phyloP scores from a whole-genome alignment of 2,888 invertebrate species.

The Theretra japonica region DNA sequence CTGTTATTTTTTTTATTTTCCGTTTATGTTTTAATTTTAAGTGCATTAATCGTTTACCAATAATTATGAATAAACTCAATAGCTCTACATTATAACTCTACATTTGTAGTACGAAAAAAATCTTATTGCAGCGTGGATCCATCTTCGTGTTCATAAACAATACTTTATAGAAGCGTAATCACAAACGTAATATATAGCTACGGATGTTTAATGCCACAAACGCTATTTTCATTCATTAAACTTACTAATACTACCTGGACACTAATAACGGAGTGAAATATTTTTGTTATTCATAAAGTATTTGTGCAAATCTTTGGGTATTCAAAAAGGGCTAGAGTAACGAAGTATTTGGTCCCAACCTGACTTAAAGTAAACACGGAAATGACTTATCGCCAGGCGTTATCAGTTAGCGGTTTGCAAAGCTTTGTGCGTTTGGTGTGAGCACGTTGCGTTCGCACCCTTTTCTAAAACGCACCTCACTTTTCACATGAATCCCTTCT shows the following conservation, averaged over 20 bases:
- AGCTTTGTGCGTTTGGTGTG: slow-evolving; percentile 54
- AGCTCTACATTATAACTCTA: no score
- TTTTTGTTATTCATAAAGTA: slow-evolving; percentile 32
- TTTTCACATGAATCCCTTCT: slow-evolving; percentile 59
- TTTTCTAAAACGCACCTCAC: slow-evolving; percentile 45
- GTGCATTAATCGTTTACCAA: no score
- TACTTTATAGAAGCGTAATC: background rate
- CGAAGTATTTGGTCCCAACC: slow-evolving; percentile 13
- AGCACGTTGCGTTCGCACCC: slow-evolving; percentile 64
- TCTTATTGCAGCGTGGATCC: no score
- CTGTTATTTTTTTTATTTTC: no score
- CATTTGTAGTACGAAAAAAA: no score
- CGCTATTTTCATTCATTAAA: slow-evolving; percentile 32
- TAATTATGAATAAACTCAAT: no score
- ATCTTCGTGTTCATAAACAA: no score
- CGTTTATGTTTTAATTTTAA: no score
- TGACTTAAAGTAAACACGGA: slow-evolving; percentile 36
- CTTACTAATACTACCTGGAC: slow-evolving; percentile 35
- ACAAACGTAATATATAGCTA: background rate
- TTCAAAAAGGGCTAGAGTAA: slow-evolving; percentile 10
- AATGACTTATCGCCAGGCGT: slow-evolving; percentile 41
- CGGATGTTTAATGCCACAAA: background rate
- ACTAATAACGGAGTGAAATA: slow-evolving; percentile 37
- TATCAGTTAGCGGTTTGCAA: slow-evolving; percentile 44
- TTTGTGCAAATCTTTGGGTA: slow-evolving; percentile 16